phyloP scores from a whole-genome alignment of 2,888 invertebrate species.

The Cephus spinipes region DNA sequence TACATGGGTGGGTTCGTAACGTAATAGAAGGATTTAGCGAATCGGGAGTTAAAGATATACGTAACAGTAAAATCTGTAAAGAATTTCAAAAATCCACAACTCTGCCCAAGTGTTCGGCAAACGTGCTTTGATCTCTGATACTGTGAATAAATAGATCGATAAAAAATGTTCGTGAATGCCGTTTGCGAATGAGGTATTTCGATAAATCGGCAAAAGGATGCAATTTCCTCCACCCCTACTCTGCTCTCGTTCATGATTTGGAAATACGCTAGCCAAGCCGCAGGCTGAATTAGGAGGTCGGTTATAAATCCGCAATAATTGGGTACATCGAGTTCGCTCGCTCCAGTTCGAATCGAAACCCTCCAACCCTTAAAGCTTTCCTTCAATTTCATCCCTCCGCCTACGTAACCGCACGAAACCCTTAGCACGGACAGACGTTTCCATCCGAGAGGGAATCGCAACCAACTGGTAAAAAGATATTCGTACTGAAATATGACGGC shows the following conservation, averaged over 20 bases:
- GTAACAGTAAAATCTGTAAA: conserved; percentile 19
- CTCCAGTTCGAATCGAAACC: conserved; percentile 46
- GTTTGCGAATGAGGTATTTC: background rate
- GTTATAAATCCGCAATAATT: conserved; percentile 65
- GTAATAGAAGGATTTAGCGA: background rate
- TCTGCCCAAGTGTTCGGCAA: conserved; percentile 43
- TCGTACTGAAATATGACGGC: background rate
- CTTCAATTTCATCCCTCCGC: conserved; percentile 46
- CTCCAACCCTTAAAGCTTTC: conserved; percentile 44
- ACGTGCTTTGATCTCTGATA: conserved; percentile 20
- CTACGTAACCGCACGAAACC: background rate
- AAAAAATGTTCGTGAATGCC: background rate
- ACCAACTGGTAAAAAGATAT: background rate
- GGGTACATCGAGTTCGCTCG: conserved; percentile 49
- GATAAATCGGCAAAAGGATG: conserved; percentile 22
- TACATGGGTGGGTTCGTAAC: background rate
- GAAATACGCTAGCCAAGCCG: conserved; percentile 27
- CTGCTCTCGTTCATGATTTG: conserved; percentile 21
- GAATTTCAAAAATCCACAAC: conserved; percentile 28
- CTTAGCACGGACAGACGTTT: background rate
- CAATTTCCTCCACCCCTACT: conserved; percentile 6
- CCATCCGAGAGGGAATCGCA: background rate
- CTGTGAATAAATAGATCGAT: background rate
- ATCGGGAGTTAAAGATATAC: conserved; percentile 32
- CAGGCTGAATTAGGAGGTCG: conserved; percentile 37